Percentiles rank a stretch among this genome's conserved stretches.
Conservation (phyloP, 1,140 invertebrate genomes). For the Caenorhabditis tropicalis region DNA sequence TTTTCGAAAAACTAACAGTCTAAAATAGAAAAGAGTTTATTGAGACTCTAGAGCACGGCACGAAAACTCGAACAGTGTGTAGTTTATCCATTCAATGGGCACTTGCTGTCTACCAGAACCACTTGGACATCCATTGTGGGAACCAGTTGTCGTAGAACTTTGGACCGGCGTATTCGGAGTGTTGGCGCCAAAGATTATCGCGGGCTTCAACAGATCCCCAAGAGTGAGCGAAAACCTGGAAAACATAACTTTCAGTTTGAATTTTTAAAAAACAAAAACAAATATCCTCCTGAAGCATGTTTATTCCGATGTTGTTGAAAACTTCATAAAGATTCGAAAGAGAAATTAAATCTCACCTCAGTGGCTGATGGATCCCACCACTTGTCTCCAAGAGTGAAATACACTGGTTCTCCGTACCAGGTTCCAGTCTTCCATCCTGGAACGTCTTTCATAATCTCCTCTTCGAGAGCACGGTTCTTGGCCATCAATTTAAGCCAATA, state of each 20-base stretch:
- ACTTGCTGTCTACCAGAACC: conserved; percentile 43
- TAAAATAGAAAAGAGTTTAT: conserved; percentile 9
- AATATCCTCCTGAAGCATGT: no score
- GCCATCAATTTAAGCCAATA: conserved; percentile 72
- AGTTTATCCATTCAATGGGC: neutral
- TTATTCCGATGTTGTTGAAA: no score
- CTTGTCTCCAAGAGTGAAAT: conserved; percentile 72
- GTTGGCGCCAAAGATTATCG: conserved; percentile 62
- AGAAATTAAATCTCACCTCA: conserved; percentile 46
- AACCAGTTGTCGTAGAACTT: conserved; percentile 67
- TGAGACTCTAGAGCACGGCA: neutral
- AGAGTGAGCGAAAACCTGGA: conserved; percentile 61
- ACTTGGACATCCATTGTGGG: conserved; percentile 56
- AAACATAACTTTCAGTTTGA: neutral
- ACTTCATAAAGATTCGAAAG: no score
- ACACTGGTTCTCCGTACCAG: conserved; percentile 74
- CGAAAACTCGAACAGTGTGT: neutral
- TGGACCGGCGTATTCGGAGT: conserved; percentile 63
- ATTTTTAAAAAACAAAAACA: neutral
- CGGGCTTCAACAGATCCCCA: neutral
- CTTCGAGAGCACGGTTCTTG: conserved; percentile 73
- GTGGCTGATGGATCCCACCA: conserved; percentile 68
- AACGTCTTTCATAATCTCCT: conserved; percentile 75
- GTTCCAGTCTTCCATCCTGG: conserved; percentile 74
- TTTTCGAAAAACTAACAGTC: neutral